A percentile compares a stretch with the other conserved stretches of the same genome.
Evolutionary conservation across 2,888 invertebrate species (phyloP).

Genomic region (Hyppa rectilinea): DNA sequence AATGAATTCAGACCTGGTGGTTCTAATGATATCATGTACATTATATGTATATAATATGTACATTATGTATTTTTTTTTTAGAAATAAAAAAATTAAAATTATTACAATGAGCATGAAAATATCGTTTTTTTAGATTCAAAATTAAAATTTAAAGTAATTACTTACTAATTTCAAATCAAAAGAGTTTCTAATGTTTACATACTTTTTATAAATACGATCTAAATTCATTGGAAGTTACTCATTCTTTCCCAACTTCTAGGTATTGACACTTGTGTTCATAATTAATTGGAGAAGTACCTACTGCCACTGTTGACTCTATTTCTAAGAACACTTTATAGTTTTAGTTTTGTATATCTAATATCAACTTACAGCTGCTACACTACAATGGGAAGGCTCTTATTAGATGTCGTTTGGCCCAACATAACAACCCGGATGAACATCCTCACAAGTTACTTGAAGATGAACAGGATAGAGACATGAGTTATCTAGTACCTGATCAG

Average conservation of each 20-base stretch:
- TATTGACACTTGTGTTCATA: background rate
- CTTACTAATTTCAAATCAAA: background rate
- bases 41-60: too few species aligned
- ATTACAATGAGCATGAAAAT: background rate
- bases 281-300: slow-evolving; percentile 8
- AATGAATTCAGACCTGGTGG: background rate
- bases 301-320: background rate
- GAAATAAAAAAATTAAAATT: background rate
- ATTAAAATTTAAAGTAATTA: background rate
- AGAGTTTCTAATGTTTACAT: background rate
- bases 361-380: slow-evolving; percentile 76
- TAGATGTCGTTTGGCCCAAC: slow-evolving; percentile 93
- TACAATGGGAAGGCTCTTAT: slow-evolving; percentile 91
- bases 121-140: background rate
- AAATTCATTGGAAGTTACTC: background rate
- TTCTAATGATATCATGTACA: too few species aligned
- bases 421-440: slow-evolving; percentile 90
- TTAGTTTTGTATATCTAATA: background rate
- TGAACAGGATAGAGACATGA: slow-evolving; percentile 92
- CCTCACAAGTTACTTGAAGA: slow-evolving; percentile 94
- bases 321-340: background rate
- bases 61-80: background rate
- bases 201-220: background rate
- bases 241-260: background rate
- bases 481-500: slow-evolving; percentile 91